These are phyloP conservation scores for Macaria notata DNA, from an alignment of 2,888 invertebrate species.

Conservation along the genomic window DNA sequence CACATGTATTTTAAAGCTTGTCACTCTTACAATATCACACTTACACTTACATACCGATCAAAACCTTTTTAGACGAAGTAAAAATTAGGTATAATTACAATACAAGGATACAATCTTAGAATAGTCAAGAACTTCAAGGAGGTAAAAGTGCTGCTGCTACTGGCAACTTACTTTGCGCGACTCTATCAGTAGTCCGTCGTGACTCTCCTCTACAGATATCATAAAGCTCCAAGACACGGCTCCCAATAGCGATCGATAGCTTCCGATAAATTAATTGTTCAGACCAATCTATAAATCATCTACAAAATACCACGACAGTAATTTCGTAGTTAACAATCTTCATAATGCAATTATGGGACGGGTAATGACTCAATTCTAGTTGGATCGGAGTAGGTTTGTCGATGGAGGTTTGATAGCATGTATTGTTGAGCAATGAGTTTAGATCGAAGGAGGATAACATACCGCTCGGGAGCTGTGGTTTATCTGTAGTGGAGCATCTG, in stretches of 20 bases:
- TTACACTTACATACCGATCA: no score
- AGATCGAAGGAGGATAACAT: conserved; percentile 58
- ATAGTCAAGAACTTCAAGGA: no score
- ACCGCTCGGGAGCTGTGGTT: conserved; percentile 49
- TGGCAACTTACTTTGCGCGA: no score
- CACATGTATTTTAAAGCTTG: no score
- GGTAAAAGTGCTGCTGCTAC: no score
- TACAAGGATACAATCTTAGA: no score
- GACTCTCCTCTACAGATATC: conserved; percentile 50
- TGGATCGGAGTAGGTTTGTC: conserved; percentile 15
- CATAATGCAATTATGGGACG: conserved; percentile 32
- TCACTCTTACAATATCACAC: no score
- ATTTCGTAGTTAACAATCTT: conserved; percentile 32
- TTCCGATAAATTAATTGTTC: conserved; percentile 48
- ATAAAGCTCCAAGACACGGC: conserved; percentile 36
- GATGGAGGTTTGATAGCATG: conserved; percentile 31
- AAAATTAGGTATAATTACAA: no score
- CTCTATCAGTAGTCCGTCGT: conserved; percentile 45
- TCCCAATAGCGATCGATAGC: conserved; percentile 48
- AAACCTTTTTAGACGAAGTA: no score
- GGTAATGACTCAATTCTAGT: conserved; percentile 24
- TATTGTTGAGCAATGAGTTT: conserved; percentile 41
- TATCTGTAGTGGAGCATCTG: conserved; percentile 46
- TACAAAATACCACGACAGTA: conserved; percentile 32
- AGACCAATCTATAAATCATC: conserved; percentile 27